These are phyloP conservation scores for Siphamia tubifer DNA, from an alignment of 2,113 vertebrate genomes.

Conservation along the genomic window DNA sequence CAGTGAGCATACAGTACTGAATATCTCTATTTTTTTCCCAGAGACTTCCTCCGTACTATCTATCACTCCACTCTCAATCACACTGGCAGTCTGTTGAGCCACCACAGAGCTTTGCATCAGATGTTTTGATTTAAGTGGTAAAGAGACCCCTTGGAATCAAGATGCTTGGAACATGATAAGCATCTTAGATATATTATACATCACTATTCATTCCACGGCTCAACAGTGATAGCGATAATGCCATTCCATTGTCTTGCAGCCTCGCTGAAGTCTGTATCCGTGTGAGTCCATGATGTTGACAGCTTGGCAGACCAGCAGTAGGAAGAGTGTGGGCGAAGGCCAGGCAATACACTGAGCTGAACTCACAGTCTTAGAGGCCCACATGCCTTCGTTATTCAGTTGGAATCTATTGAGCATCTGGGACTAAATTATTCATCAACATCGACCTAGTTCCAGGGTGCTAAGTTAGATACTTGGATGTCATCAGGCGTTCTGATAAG, in stretches of 20 bases:
- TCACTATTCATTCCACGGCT: slow-evolving; percentile 11
- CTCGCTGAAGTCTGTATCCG: slow-evolving; percentile 22
- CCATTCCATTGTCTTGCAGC: slow-evolving; percentile 43
- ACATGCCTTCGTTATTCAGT: slow-evolving; percentile 76
- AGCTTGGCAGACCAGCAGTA: slow-evolving; percentile 65
- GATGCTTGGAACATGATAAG: slow-evolving; percentile 26
- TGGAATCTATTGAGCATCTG: slow-evolving; percentile 79
- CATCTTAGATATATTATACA: not conserved
- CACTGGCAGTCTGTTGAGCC: slow-evolving; percentile 32
- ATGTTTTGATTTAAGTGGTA: slow-evolving; percentile 20
- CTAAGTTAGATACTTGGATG: slow-evolving; percentile 74
- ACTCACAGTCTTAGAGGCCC: slow-evolving; percentile 65
- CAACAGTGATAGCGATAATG: slow-evolving; percentile 29
- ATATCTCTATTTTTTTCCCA: slow-evolving; percentile 29
- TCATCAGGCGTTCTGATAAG: slow-evolving; percentile 67
- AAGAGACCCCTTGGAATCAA: slow-evolving; percentile 4
- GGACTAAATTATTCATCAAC: slow-evolving; percentile 79
- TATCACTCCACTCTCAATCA: not conserved
- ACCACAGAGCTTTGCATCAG: slow-evolving; percentile 4
- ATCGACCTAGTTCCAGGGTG: slow-evolving; percentile 77
- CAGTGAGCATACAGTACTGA: slow-evolving; percentile 11
- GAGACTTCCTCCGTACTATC: slow-evolving; percentile 32
- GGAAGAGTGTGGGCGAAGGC: slow-evolving; percentile 71
- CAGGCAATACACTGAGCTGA: slow-evolving; percentile 66
- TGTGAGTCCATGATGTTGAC: slow-evolving; percentile 54